These are phyloP conservation scores for Pipra filicauda DNA, from an alignment of 2,113 vertebrate genomes.

Conservation along the genomic window DNA sequence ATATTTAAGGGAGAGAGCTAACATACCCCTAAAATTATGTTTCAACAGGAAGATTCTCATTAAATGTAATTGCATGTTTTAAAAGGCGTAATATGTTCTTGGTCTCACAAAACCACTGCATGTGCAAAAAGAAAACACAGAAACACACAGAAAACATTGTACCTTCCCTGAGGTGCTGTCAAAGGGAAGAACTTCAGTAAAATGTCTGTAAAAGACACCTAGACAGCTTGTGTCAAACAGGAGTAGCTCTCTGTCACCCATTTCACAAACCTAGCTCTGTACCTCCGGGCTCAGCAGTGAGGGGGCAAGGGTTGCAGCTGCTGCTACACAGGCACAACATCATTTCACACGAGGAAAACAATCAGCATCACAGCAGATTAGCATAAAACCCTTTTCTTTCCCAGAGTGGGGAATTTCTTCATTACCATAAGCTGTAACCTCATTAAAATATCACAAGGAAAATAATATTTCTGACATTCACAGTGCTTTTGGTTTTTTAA, in stretches of 20 bases:
- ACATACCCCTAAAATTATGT: not conserved
- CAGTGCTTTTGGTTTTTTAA: not conserved
- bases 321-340: not conserved
- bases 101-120: not conserved
- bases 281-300: not conserved
- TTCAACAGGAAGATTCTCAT: not conserved
- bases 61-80: not conserved
- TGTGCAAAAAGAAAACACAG: not conserved
- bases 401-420: conserved; percentile 26
- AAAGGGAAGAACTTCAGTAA: not conserved
- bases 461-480: conserved; percentile 29
- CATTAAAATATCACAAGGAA: conserved; percentile 48
- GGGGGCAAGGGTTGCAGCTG: not conserved
- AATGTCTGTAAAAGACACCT: not conserved
- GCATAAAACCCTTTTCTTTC: conserved; percentile 29
- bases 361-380: conserved; percentile 31
- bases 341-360: conserved; percentile 28
- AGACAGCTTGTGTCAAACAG: not conserved
- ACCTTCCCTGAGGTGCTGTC: not conserved
- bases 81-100: not conserved
- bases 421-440: conserved; percentile 53
- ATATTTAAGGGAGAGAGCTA: not conserved
- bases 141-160: not conserved
- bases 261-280: not conserved
- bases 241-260: not conserved